Percentiles rank a stretch among this genome's conserved stretches.
Evolutionary conservation across 2,888 invertebrate genomes (phyloP).

Genomic region (Tenthredo amoena): DNA sequence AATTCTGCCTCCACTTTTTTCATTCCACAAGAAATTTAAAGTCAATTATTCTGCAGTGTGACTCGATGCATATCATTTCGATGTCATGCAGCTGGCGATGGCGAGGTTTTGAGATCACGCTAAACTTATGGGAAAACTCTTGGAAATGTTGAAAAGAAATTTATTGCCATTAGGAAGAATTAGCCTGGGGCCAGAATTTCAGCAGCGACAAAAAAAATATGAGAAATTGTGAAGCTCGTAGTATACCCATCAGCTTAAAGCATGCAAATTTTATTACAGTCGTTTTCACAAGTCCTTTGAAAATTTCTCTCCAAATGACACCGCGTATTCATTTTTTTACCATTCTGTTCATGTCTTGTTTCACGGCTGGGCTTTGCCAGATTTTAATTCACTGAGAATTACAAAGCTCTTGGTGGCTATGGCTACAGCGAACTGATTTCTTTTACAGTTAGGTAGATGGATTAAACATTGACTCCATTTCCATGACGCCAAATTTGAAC

Average conservation of each 20-base stretch:
- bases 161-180: not conserved
- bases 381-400: not conserved
- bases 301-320: not conserved
- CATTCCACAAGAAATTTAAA: no score
- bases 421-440: not conserved
- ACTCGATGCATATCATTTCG: not conserved
- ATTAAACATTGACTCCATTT: not conserved
- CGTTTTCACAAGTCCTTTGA: not conserved
- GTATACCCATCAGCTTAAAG: not conserved
- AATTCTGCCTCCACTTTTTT: not conserved
- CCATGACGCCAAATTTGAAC: not conserved
- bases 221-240: not conserved
- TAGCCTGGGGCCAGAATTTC: not conserved
- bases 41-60: not conserved
- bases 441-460: not conserved
- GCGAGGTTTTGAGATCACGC: not conserved
- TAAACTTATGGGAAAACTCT: not conserved
- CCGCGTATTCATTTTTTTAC: not conserved
- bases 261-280: constrained; percentile 13
- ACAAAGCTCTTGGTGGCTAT: not conserved
- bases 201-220: not conserved
- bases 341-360: not conserved
- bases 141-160: not conserved
- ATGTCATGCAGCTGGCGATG: not conserved
- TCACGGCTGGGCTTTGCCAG: not conserved